phyloP scores from a whole-genome alignment of 2,797 vertebrate genomes.

The Trachops cirrhosus region DNA sequence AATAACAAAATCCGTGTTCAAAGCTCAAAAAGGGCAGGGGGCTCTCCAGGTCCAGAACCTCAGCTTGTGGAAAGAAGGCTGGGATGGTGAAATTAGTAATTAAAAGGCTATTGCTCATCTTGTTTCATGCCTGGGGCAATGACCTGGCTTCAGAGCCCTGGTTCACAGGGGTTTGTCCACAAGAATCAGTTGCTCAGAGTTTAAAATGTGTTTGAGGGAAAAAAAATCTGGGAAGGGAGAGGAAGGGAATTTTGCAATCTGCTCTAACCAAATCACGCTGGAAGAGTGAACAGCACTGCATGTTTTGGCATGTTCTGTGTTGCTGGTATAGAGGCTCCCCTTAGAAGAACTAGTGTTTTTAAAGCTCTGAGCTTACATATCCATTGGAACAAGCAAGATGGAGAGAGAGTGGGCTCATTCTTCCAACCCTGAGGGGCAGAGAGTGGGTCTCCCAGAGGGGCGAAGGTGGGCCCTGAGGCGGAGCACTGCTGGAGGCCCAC shows the following conservation, averaged over 20 bases:
- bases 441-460: neutral
- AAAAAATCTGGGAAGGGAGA: neutral
- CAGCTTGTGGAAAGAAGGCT: constrained; percentile 44
- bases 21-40: neutral
- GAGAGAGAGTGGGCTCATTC: neutral
- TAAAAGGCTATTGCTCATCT: constrained; percentile 40
- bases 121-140: constrained; percentile 7
- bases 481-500: neutral
- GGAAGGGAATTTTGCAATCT: neutral
- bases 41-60: neutral
- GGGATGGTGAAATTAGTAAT: constrained; percentile 39
- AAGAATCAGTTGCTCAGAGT: constrained; percentile 36
- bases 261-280: neutral
- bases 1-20: neutral
- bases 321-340: neutral
- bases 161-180: constrained; percentile 2
- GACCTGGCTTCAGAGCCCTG: constrained; percentile 28
- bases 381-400: neutral
- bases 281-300: neutral
- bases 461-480: neutral
- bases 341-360: neutral
- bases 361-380: neutral
- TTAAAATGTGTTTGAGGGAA: neutral
- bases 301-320: neutral
- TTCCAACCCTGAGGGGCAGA: neutral